Conservation (phyloP, 2,888 invertebrate genomes). For the Dolichopus griseipennis region DNA sequence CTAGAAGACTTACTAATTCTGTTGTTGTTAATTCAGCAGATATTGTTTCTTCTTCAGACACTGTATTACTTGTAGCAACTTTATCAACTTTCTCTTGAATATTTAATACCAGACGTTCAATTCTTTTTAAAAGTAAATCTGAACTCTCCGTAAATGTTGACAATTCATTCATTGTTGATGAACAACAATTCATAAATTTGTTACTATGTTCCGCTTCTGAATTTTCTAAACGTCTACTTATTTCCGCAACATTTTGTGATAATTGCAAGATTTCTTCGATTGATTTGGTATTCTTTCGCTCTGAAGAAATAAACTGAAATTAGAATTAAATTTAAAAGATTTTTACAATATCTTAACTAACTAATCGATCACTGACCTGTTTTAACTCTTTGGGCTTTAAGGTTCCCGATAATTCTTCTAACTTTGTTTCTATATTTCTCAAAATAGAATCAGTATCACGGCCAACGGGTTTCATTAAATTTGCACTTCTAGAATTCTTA, state of each 20-base stretch:
- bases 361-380: background rate
- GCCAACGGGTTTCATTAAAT: constrained; percentile 24
- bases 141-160: constrained; percentile 36
- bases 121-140: constrained; percentile 34
- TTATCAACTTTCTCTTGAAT: constrained; percentile 27
- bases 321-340: background rate
- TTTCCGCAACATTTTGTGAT: constrained; percentile 32
- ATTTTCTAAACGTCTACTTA: constrained; percentile 30
- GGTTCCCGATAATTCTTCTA: constrained; percentile 5
- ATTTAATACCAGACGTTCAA: constrained; percentile 30
- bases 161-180: constrained; percentile 31
- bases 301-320: constrained; percentile 22
- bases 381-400: constrained; percentile 11
- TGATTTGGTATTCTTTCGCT: constrained; percentile 25
- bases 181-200: constrained; percentile 30
- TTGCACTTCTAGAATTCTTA: constrained; percentile 18
- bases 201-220: constrained; percentile 25
- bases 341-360: background rate
- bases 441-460: constrained; percentile 14
- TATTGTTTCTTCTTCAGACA: background rate
- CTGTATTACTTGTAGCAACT: constrained; percentile 5
- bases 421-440: constrained; percentile 13
- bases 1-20: background rate
- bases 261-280: constrained; percentile 35
- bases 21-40: constrained; percentile 17